A percentile compares a stretch with the other conserved stretches of the same genome.
phyloP scores from a whole-genome alignment of 2,113 vertebrate genomes.

The Microtus montanus region DNA sequence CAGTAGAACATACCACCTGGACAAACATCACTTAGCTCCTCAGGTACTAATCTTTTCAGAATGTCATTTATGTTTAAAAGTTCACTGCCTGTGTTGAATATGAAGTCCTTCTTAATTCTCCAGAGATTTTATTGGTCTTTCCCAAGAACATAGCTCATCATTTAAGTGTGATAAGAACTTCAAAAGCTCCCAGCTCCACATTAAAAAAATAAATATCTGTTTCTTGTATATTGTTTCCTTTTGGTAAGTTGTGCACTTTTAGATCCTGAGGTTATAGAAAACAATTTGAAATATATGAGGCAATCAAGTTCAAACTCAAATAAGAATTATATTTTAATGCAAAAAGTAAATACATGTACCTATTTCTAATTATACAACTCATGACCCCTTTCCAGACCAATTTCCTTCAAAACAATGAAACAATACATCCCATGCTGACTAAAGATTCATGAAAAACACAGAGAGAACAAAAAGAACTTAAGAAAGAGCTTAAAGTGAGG shows the following conservation, averaged over 20 bases:
- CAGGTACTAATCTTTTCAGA: conserved; percentile 97
- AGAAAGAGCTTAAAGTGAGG: background rate
- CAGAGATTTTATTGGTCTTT: background rate
- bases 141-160: background rate
- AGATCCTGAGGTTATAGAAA: background rate
- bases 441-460: background rate
- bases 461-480: background rate
- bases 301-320: conserved; percentile 6
- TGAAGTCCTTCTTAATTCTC: background rate
- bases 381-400: background rate
- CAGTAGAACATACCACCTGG: conserved; percentile 94
- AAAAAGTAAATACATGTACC: background rate
- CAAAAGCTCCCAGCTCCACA: background rate
- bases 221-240: background rate
- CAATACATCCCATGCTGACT: background rate
- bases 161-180: background rate
- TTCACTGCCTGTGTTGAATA: conserved; percentile 71
- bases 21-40: conserved; percentile 95
- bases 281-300: background rate
- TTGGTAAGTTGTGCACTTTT: background rate
- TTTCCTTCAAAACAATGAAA: background rate
- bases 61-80: conserved; percentile 96
- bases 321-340: background rate
- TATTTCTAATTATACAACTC: background rate
- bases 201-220: background rate